Evolutionary conservation across 2,888 invertebrate genomes (phyloP).

Genomic region (Trissoscelio sp.): DNA sequence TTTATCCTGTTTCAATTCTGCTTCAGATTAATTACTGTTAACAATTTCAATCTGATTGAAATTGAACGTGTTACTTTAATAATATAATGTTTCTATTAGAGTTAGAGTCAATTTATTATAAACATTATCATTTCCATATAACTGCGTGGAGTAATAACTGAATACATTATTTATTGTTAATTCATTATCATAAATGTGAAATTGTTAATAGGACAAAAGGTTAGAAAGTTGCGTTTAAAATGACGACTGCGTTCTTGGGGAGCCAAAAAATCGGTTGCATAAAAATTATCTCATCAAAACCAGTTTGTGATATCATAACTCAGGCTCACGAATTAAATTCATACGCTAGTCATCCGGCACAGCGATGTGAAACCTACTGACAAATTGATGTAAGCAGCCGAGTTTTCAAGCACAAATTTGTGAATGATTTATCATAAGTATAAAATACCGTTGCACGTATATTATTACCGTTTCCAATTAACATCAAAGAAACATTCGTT

Average conservation of each 20-base stretch:
- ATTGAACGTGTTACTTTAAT: too few relatives aligned
- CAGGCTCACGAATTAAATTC: conserved; percentile 40
- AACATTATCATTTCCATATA: too few relatives aligned
- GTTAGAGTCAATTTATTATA: too few relatives aligned
- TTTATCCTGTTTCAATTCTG: not conserved
- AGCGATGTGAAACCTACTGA: conserved; percentile 29
- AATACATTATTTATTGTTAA: too few relatives aligned
- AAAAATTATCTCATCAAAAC: conserved; percentile 50
- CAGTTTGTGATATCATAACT: conserved; percentile 54
- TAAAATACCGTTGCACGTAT: conserved; percentile 25
- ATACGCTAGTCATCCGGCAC: conserved; percentile 44
- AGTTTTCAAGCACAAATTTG: conserved; percentile 16
- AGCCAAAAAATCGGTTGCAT: conserved; percentile 28
- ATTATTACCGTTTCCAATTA: conserved; percentile 14
- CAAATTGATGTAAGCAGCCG: conserved; percentile 40
- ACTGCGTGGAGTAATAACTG: too few relatives aligned
- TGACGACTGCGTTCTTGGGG: not conserved
- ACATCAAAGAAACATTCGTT: conserved; percentile 13
- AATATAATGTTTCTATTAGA: too few relatives aligned
- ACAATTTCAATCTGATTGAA: too few relatives aligned
- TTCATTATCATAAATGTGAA: too few relatives aligned
- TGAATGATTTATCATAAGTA: conserved; percentile 49
- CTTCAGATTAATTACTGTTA: too few relatives aligned
- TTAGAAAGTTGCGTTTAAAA: too few relatives aligned
- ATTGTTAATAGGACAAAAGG: not conserved